Conservation (phyloP, 2,888 invertebrate species). For the Tenthredo amoena region DNA sequence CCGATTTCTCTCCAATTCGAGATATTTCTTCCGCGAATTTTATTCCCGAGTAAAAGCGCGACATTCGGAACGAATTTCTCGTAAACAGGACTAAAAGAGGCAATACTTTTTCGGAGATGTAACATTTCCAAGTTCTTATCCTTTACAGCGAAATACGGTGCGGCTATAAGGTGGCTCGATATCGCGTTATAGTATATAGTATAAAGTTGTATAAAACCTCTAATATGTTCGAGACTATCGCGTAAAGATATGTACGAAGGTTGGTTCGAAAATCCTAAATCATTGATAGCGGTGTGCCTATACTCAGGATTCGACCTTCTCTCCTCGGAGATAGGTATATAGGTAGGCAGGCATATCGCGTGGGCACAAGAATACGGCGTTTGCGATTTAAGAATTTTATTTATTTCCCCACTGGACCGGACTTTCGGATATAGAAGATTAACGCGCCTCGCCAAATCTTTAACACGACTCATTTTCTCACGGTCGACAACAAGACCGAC, state of each 20-base stretch:
- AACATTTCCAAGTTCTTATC: constrained; percentile 14
- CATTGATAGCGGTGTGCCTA: constrained; percentile 50
- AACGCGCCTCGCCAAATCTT: constrained; percentile 37
- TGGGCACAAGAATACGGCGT: background rate
- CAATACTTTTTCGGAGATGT: too few relatives aligned
- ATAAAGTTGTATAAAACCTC: constrained; percentile 39
- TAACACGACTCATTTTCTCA: constrained; percentile 25
- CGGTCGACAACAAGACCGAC: constrained; percentile 23
- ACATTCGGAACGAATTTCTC: background rate
- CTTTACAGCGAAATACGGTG: background rate
- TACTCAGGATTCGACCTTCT: background rate
- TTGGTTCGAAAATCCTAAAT: constrained; percentile 54
- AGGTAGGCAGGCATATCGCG: constrained; percentile 21
- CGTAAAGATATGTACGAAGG: constrained; percentile 42
- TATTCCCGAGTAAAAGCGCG: background rate
- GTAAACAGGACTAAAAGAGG: background rate
- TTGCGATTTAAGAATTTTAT: background rate
- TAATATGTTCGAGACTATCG: constrained; percentile 50
- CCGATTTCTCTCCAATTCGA: too few relatives aligned
- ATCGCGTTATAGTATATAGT: background rate
- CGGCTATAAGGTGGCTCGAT: background rate
- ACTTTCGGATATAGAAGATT: constrained; percentile 38
- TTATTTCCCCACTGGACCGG: background rate
- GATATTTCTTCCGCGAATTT: background rate
- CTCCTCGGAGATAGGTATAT: background rate